Evolutionary conservation across 2,113 vertebrate species (phyloP).

Genomic region (Alexandromys fortis): DNA sequence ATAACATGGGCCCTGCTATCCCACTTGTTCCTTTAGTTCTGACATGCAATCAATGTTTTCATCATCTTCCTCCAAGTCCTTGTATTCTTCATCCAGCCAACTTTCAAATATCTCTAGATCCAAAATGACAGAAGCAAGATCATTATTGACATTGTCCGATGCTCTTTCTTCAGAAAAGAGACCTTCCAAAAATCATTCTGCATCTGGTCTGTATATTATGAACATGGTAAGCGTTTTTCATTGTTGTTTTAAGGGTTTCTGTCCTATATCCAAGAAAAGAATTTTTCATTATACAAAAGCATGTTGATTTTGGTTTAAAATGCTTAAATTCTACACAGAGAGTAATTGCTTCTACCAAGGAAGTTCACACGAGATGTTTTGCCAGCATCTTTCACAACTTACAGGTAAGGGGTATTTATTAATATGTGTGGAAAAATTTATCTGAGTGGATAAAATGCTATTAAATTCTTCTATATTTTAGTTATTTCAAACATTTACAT

Average conservation of each 20-base stretch:
- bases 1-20: conserved; percentile 43
- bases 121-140: conserved; percentile 66
- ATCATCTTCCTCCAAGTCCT: conserved; percentile 95
- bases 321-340: neutral
- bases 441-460: conserved; percentile 1
- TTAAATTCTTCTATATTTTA: conserved; percentile 43
- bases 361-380: neutral
- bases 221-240: neutral
- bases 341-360: neutral
- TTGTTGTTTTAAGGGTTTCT: neutral
- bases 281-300: neutral
- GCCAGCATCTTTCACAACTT: neutral
- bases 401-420: neutral
- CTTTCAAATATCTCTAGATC: conserved; percentile 89
- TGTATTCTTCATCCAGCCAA: conserved; percentile 93
- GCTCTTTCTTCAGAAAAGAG: conserved; percentile 82
- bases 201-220: conserved; percentile 67
- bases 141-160: conserved; percentile 88
- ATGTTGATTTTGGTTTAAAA: neutral
- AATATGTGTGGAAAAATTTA: neutral
- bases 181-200: conserved; percentile 83
- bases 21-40: conserved; percentile 85
- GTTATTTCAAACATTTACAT: neutral
- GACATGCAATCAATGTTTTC: conserved; percentile 88
- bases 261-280: neutral